These are phyloP conservation scores for Campylomormyrus numenius DNA, from an alignment of 2,113 vertebrate genomes.

Conservation along the genomic window DNA sequence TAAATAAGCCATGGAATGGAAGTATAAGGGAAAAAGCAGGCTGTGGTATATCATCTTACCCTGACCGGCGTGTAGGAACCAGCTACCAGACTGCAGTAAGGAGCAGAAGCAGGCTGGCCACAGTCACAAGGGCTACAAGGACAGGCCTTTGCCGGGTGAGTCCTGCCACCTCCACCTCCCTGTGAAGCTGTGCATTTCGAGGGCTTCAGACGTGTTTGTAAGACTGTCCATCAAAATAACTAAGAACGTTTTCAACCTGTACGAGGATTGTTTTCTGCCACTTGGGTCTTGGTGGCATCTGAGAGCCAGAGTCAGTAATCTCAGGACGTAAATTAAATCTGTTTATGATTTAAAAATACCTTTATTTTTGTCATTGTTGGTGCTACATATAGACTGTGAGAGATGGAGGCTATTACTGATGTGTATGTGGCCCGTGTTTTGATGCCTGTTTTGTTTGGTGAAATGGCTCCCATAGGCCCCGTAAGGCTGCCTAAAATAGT, in stretches of 20 bases:
- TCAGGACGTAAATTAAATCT: background rate
- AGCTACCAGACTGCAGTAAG: slow-evolving; percentile 42
- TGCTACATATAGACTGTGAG: background rate
- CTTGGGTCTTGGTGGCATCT: no score
- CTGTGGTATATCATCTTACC: background rate
- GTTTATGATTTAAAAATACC: background rate
- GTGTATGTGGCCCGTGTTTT: no score
- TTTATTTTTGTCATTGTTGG: background rate
- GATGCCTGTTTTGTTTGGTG: background rate
- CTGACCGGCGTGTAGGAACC: slow-evolving; percentile 32
- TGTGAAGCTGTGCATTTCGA: background rate
- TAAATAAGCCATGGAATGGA: background rate
- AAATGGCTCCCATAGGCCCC: background rate
- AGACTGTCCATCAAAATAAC: background rate
- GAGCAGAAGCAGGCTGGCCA: slow-evolving; percentile 4
- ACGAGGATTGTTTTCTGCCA: background rate
- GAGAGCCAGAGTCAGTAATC: background rate
- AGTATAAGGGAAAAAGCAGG: background rate
- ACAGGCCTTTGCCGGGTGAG: slow-evolving; percentile 46
- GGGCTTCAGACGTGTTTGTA: background rate
- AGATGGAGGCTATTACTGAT: background rate
- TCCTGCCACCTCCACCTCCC: background rate
- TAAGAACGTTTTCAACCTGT: background rate
- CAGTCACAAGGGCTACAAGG: slow-evolving; percentile 8
- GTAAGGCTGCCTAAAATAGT: background rate